A percentile compares a stretch with the other conserved stretches of the same genome.
These are phyloP conservation scores for Drosophila pseudotakahashii DNA, from an alignment of 2,888 invertebrate genomes.

Conservation along the genomic window DNA sequence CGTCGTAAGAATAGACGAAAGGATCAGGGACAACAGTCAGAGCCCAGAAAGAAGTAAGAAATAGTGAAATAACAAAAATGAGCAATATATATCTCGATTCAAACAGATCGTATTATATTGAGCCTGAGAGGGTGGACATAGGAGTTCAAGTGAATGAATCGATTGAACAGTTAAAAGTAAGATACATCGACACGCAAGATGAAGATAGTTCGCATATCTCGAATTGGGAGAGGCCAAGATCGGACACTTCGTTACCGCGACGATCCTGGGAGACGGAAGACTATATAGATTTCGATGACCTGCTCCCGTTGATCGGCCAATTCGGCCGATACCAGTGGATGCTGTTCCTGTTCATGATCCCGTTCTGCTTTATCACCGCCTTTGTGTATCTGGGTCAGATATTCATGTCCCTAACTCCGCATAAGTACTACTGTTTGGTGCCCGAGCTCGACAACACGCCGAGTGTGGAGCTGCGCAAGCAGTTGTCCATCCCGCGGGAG, in stretches of 20 bases:
- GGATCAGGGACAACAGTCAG: neutral
- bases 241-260: neutral
- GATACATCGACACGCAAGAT: neutral
- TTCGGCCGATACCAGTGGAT: slow-evolving; percentile 93
- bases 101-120: neutral
- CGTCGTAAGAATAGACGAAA: neutral
- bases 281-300: slow-evolving; percentile 90
- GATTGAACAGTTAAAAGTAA: neutral
- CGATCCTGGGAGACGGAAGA: slow-evolving; percentile 8
- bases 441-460: slow-evolving; percentile 89
- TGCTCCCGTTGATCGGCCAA: slow-evolving; percentile 92
- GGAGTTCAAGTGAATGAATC: neutral
- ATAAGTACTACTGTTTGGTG: slow-evolving; percentile 91
- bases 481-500: slow-evolving; percentile 87
- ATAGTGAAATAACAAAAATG: too few species aligned
- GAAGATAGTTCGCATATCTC: neutral
- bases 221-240: neutral
- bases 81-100: rapidly evolving
- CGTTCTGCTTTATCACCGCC: slow-evolving; percentile 93
- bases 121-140: neutral
- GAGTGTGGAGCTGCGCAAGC: slow-evolving; percentile 87
- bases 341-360: slow-evolving; percentile 92
- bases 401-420: slow-evolving; percentile 92
- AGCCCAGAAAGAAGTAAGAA: slow-evolving; percentile 2
- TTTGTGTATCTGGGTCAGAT: slow-evolving; percentile 95